These are phyloP conservation scores for Petaurus breviceps DNA, from an alignment of 2,113 vertebrate genomes.

Conservation along the genomic window DNA sequence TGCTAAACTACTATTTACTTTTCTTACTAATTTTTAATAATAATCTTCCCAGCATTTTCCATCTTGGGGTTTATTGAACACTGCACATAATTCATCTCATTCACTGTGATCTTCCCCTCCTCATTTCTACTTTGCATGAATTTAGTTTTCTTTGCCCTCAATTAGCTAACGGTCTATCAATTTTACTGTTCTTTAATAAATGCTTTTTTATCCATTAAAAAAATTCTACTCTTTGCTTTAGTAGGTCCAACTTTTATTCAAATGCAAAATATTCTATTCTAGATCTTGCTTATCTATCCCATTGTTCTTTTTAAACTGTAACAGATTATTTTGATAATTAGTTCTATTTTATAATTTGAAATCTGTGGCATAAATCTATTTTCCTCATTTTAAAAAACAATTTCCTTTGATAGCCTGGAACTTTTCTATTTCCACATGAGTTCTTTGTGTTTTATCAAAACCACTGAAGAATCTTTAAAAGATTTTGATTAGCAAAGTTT, in stretches of 20 bases:
- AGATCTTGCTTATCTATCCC: background rate
- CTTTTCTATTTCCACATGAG: background rate
- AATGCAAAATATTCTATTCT: background rate
- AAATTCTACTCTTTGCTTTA: background rate
- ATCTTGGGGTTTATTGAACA: background rate
- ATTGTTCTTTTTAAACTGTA: background rate
- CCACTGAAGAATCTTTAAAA: background rate
- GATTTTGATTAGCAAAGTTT: background rate
- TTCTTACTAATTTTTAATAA: background rate
- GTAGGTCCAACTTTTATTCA: background rate
- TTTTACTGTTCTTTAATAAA: background rate
- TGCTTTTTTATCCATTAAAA: background rate
- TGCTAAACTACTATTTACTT: background rate
- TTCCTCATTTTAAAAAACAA: background rate
- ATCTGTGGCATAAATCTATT: background rate
- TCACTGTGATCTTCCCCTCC: background rate
- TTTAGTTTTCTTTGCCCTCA: background rate
- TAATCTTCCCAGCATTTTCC: background rate
- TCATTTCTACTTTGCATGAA: background rate
- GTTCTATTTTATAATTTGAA: background rate
- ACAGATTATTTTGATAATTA: background rate
- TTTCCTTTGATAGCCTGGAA: background rate
- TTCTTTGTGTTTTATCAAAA: background rate
- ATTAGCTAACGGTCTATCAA: background rate
- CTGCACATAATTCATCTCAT: background rate